phyloP scores from a whole-genome alignment of 1,140 invertebrate genomes.

The Sitodiplosis mosellana region DNA sequence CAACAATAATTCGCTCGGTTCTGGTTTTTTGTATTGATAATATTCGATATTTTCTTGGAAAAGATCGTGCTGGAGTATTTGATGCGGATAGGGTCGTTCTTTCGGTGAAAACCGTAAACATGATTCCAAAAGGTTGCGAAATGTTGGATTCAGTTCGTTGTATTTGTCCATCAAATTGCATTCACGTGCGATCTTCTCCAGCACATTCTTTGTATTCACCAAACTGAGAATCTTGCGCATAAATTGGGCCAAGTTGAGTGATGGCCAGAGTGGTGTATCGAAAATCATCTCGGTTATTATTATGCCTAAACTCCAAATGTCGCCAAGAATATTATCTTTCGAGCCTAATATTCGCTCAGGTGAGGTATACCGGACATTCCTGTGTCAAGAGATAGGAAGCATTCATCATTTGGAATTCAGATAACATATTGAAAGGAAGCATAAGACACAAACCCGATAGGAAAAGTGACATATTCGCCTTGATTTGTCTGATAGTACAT shows the following conservation, averaged over 20 bases:
- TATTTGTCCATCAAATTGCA: constrained; percentile 46
- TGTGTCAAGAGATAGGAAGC: constrained; percentile 17
- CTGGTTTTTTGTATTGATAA: constrained; percentile 9
- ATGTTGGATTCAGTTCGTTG: constrained; percentile 31
- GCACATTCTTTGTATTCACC: constrained; percentile 40
- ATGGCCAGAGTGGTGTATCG: constrained; percentile 42
- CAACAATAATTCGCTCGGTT: constrained; percentile 7
- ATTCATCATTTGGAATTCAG: too few relatives aligned
- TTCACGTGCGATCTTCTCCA: constrained; percentile 58
- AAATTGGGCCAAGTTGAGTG: constrained; percentile 1
- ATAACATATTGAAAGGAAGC: constrained; percentile 1
- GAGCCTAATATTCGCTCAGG: constrained; percentile 61
- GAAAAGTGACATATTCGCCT: constrained; percentile 55
- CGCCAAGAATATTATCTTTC: constrained; percentile 48
- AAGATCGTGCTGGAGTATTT: constrained; percentile 32
- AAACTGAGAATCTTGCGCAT: constrained; percentile 56
- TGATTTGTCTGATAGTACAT: constrained; percentile 75
- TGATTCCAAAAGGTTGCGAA: constrained; percentile 43
- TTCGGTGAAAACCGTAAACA: constrained; percentile 47
- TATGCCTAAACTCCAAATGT: constrained; percentile 84
- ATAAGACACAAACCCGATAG: constrained; percentile 53
- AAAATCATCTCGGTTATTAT: constrained; percentile 63
- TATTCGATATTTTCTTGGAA: constrained; percentile 23
- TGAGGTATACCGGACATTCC: constrained; percentile 59
- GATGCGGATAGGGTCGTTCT: constrained; percentile 37